These are phyloP conservation scores for Caenorhabditis japonica DNA, from an alignment of 2,888 invertebrate genomes.

Conservation along the genomic window DNA sequence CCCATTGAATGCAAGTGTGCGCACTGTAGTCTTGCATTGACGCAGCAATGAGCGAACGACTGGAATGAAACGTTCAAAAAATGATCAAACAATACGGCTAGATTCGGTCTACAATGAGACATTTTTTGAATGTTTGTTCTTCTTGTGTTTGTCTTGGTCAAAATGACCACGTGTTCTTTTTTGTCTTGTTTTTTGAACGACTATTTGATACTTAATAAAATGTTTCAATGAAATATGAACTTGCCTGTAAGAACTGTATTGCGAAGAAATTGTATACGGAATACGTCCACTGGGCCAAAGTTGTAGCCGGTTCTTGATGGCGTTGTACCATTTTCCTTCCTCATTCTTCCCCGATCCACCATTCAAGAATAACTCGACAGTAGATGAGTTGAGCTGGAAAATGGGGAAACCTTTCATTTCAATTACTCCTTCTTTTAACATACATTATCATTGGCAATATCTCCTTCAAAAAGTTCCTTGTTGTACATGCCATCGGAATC, in stretches of 20 bases:
- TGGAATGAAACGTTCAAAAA: constrained; percentile 53
- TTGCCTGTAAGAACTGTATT: constrained; percentile 76
- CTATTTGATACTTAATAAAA: not conserved
- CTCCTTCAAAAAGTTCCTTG: constrained; percentile 74
- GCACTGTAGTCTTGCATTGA: constrained; percentile 76
- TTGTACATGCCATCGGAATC: constrained; percentile 76
- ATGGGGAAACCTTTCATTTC: not conserved
- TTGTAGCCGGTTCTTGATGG: constrained; percentile 74
- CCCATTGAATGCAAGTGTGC: constrained; percentile 75
- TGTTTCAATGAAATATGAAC: no score
- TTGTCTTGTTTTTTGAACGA: no score
- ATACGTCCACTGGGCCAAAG: constrained; percentile 74
- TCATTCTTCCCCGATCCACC: constrained; percentile 63
- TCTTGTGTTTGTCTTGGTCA: no score
- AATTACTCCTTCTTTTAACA: constrained; percentile 8
- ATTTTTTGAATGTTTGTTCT: no score
- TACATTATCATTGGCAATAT: constrained; percentile 75
- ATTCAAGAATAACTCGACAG: constrained; percentile 69
- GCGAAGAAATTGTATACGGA: constrained; percentile 74
- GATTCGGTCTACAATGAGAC: no score
- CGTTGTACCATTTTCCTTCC: constrained; percentile 70
- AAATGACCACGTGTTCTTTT: no score
- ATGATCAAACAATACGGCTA: no score
- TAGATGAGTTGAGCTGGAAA: constrained; percentile 72
- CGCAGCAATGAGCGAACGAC: constrained; percentile 75